phyloP scores from a whole-genome alignment of 2,888 invertebrate genomes.

The Erebia palarica region DNA sequence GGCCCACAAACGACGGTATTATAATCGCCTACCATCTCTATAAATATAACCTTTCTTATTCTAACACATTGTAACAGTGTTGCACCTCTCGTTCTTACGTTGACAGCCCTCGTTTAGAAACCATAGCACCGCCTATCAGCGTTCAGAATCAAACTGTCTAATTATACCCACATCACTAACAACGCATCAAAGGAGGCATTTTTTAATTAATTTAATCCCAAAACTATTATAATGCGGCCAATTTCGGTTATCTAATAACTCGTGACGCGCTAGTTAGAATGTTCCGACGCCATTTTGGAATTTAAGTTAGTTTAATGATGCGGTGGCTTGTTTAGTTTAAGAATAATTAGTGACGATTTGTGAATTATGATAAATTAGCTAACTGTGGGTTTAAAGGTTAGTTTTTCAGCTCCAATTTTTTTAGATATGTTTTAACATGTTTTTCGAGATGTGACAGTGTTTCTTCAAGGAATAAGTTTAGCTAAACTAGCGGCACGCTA shows the following conservation, averaged over 20 bases:
- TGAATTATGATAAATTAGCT: slow-evolving; percentile 66
- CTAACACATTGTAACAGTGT: slow-evolving; percentile 42
- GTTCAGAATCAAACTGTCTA: slow-evolving; percentile 77
- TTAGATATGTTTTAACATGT: background rate
- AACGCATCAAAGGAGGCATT: slow-evolving; percentile 74
- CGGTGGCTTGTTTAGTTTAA: slow-evolving; percentile 49
- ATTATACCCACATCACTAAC: slow-evolving; percentile 81
- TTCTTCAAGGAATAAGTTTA: too few relatives aligned
- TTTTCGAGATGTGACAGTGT: background rate
- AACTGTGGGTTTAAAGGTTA: slow-evolving; percentile 19
- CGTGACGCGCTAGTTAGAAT: slow-evolving; percentile 71
- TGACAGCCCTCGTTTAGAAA: slow-evolving; percentile 73
- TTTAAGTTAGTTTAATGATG: slow-evolving; percentile 66
- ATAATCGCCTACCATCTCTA: slow-evolving; percentile 65
- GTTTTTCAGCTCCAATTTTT: background rate
- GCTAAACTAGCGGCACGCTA: too few relatives aligned
- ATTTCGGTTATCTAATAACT: slow-evolving; percentile 80
- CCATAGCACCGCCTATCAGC: slow-evolving; percentile 67
- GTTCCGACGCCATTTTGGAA: slow-evolving; percentile 67
- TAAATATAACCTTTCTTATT: slow-evolving; percentile 53
- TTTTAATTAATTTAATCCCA: slow-evolving; percentile 79
- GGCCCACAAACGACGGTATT: slow-evolving; percentile 58
- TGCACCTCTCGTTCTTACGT: slow-evolving; percentile 54
- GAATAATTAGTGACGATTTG: slow-evolving; percentile 46
- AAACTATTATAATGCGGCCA: slow-evolving; percentile 79